Conservation (phyloP, 2,797 vertebrate species). For the Macrochelys suwanniensis region DNA sequence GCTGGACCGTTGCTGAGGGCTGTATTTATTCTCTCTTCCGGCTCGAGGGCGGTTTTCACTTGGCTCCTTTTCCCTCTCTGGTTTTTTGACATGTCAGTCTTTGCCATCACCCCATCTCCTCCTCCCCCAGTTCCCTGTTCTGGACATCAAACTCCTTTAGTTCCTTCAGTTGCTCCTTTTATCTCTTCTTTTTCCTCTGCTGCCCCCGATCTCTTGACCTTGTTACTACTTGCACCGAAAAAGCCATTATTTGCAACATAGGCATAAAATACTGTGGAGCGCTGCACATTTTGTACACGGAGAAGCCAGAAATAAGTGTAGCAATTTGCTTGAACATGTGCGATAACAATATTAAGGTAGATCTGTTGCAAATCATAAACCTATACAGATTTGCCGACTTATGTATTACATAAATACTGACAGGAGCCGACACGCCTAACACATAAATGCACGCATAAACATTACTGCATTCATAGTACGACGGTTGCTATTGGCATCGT, state of each 20-base stretch:
- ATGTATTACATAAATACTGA: constrained; percentile 78
- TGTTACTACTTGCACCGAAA: not conserved
- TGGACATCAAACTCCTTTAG: constrained; percentile 9
- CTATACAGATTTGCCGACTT: constrained; percentile 78
- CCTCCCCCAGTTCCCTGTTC: not conserved
- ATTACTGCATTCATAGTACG: constrained; percentile 77
- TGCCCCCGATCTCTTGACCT: constrained; percentile 68
- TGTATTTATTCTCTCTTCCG: not conserved
- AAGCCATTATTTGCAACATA: constrained; percentile 48
- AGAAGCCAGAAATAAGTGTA: constrained; percentile 73
- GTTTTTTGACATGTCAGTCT: not conserved
- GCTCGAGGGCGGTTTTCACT: not conserved
- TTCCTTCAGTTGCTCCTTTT: not conserved
- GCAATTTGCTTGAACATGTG: constrained; percentile 77
- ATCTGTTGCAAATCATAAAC: constrained; percentile 74
- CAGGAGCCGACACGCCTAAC: constrained; percentile 66
- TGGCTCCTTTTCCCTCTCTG: not conserved
- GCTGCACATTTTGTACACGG: constrained; percentile 72
- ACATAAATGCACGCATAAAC: constrained; percentile 73
- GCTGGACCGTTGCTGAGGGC: not conserved
- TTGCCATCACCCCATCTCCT: not conserved
- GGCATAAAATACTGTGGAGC: constrained; percentile 72
- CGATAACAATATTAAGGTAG: constrained; percentile 70
- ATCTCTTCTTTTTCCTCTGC: constrained; percentile 71
- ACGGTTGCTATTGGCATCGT: constrained; percentile 74